Evolutionary conservation across 2,113 vertebrate genomes (phyloP).

Genomic region (Larimichthys crocea): DNA sequence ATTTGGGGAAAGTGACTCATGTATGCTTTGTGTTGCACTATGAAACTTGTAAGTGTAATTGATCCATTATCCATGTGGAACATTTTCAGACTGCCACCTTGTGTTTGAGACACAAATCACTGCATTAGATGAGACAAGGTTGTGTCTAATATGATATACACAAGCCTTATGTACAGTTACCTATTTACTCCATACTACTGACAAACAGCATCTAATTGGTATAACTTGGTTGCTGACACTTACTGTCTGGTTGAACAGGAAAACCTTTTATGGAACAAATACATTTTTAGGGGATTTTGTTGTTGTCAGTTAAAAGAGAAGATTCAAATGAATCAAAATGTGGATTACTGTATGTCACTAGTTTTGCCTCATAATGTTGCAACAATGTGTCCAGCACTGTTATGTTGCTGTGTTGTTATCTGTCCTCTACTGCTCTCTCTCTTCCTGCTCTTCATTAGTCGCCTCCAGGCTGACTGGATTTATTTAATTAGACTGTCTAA

Average conservation of each 20-base stretch:
- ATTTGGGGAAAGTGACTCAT: too few species aligned
- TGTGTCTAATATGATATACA: too few species aligned
- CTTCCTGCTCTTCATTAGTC: background rate
- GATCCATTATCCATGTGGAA: too few species aligned
- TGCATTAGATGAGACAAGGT: too few species aligned
- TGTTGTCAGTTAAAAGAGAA: background rate
- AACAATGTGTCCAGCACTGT: background rate
- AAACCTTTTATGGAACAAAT: background rate
- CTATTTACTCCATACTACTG: background rate
- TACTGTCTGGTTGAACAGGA: background rate
- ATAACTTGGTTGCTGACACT: background rate
- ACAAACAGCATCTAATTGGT: background rate
- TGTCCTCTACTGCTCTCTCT: background rate
- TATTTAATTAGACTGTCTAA: background rate
- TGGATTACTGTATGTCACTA: background rate
- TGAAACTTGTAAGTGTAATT: too few species aligned
- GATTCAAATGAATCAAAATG: background rate
- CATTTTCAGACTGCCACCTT: too few species aligned
- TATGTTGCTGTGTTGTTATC: background rate
- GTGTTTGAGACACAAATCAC: too few species aligned
- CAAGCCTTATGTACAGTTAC: too few species aligned
- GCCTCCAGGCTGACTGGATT: background rate
- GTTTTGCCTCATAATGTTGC: background rate
- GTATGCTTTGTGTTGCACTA: too few species aligned
- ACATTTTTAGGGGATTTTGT: background rate